A percentile compares a stretch with the other conserved stretches of the same genome.
Conservation (phyloP, 2,113 vertebrate species). For the Amphiprion ocellaris region DNA sequence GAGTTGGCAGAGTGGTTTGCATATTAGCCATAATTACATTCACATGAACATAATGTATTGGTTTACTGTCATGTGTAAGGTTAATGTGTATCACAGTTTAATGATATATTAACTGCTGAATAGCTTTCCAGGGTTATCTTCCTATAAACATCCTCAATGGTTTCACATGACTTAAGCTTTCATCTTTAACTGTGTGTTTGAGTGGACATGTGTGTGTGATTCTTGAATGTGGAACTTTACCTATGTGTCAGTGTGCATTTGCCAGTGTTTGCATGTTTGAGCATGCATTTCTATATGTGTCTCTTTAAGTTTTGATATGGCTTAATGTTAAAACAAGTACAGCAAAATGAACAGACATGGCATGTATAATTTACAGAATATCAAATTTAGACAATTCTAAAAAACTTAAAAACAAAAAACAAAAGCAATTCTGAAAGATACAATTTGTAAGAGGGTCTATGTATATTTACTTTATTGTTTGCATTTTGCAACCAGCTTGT, state of each 20-base stretch:
- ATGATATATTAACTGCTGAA: slow-evolving; percentile 72
- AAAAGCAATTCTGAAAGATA: not conserved
- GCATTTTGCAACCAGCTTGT: not conserved
- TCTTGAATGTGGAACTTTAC: not conserved
- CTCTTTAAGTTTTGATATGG: not conserved
- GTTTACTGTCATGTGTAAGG: slow-evolving; percentile 74
- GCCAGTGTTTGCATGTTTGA: not conserved
- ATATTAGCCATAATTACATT: slow-evolving; percentile 79
- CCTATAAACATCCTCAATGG: slow-evolving; percentile 11
- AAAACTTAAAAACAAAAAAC: not conserved
- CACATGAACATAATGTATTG: slow-evolving; percentile 76
- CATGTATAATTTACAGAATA: not conserved
- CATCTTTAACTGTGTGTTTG: slow-evolving; percentile 21
- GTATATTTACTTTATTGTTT: not conserved
- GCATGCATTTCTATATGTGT: not conserved
- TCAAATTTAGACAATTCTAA: not conserved
- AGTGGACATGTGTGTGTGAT: not conserved
- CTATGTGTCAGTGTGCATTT: not conserved
- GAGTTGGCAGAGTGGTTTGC: slow-evolving; percentile 67
- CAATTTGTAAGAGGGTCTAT: not conserved
- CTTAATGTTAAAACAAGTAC: not conserved
- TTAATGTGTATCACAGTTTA: slow-evolving; percentile 75
- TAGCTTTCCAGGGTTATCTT: slow-evolving; percentile 54
- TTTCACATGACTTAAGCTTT: slow-evolving; percentile 45
- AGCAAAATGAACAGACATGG: not conserved